phyloP scores from a whole-genome alignment of 2,888 invertebrate genomes.

The Lasiommata megera region DNA sequence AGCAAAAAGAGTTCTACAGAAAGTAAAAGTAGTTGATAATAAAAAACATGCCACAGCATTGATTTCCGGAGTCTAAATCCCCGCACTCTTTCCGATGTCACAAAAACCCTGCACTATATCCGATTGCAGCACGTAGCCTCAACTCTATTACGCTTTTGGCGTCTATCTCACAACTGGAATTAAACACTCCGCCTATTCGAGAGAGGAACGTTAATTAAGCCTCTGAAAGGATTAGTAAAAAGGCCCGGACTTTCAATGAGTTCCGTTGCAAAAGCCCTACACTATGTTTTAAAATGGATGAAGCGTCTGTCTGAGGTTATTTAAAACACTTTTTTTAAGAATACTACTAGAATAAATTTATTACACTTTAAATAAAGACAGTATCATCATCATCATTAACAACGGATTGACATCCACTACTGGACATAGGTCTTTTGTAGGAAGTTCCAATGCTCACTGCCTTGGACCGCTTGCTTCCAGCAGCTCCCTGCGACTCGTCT shows the following conservation, averaged over 20 bases:
- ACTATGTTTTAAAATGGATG: constrained; percentile 55
- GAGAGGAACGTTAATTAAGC: constrained; percentile 71
- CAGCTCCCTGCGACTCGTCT: too few species aligned
- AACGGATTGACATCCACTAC: too few species aligned
- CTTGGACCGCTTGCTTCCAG: too few species aligned
- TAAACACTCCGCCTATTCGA: constrained; percentile 63
- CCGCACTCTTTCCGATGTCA: not conserved
- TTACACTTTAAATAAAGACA: too few species aligned
- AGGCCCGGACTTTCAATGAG: constrained; percentile 67
- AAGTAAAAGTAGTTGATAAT: too few species aligned
- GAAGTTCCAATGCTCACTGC: too few species aligned
- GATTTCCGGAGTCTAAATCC: too few species aligned
- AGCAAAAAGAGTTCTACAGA: too few species aligned
- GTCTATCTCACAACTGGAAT: constrained; percentile 48
- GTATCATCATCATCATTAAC: too few species aligned
- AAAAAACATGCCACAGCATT: too few species aligned
- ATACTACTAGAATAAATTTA: too few species aligned
- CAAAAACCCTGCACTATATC: constrained; percentile 21
- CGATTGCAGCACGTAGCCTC: constrained; percentile 20
- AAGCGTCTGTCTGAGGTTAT: constrained; percentile 37
- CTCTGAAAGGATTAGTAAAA: constrained; percentile 53
- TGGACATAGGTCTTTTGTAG: too few species aligned
- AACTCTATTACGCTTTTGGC: constrained; percentile 39
- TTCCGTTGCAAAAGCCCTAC: constrained; percentile 48
- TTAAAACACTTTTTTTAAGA: constrained; percentile 4